Evolutionary conservation across 2,888 invertebrate species (phyloP), one percentile per base, ranked within the genome.

Genomic region (Lymantria dispar): DNA sequence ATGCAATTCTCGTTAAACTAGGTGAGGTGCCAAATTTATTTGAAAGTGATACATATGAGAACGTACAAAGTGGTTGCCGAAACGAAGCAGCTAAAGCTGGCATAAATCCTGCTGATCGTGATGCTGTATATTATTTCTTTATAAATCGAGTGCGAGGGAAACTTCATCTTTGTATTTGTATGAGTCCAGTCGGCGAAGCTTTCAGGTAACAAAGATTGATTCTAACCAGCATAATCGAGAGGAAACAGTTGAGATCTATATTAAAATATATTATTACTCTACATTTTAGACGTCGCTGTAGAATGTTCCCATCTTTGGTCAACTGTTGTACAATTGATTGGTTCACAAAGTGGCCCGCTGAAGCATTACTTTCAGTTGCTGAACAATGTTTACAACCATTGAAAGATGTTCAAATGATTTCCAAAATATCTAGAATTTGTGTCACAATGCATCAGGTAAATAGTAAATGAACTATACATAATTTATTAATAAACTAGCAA

Each of bases 311-410:
- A 0, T 98, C 98, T 0, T 88, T 98, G 58, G 96, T 98, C 7
- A 98, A 98, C 84, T 98, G 98, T 76, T 98, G 98, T 73, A 97
- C 97, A 0, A 98, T 98, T 52, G 97, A 98, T 79, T 98, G 98
- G 98, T 98, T 97, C 80, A 95, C 95, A 1, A 96, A 96, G 70
- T 98, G 98, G 98, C 98, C 98, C 0, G 93, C 94, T 10, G 98
- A 98, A 73, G 98, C 98, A 11, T 86, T 98, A 47, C 89, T 96
- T 12, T 96, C 97, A 0, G 98, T 97, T 0, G 97, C 98, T 0
- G 78, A 94, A 49, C 95, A 94, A 56, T 93, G 95, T 46, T 92
- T 98, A 37, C 87, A 89, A 37, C 90, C 93, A 10, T 86, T 95
- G 0, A 93, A 92, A 1, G 80, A 92, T 8, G 67, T 81, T 13